phyloP scores from a whole-genome alignment of 2,888 invertebrate species.

The Drepanosiphum platanoidis region DNA sequence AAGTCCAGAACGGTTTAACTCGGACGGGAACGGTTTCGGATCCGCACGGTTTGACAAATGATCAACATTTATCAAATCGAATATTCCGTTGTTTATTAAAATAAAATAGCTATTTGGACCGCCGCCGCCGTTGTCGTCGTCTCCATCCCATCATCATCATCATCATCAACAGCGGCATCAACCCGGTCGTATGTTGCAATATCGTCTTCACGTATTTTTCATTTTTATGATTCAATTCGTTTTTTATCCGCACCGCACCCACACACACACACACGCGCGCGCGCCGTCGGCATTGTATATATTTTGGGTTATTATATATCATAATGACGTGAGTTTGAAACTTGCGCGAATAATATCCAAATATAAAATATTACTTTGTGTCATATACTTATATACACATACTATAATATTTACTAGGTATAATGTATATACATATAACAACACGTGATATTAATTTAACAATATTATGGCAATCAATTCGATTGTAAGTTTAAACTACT shows the following conservation, averaged over 20 bases:
- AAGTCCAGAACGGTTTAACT: conserved; percentile 31
- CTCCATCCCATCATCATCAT: conserved; percentile 25
- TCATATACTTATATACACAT: background rate
- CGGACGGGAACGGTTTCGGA: conserved; percentile 49
- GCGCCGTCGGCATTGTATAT: background rate
- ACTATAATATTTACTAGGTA: too few species aligned
- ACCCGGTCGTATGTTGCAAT: background rate
- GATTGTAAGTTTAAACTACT: background rate
- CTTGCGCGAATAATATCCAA: background rate
- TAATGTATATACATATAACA: background rate
- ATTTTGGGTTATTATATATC: background rate
- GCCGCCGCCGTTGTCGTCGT: background rate
- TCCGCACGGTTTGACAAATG: conserved; percentile 54
- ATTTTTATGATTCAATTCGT: conserved; percentile 56
- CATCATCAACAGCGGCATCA: conserved; percentile 54
- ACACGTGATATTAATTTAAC: background rate
- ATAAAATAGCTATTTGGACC: conserved; percentile 62
- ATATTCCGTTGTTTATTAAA: conserved; percentile 59
- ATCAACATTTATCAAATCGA: conserved; percentile 58
- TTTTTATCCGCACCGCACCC: background rate
- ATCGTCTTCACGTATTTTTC: conserved; percentile 52
- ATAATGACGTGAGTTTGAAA: background rate
- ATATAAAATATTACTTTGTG: background rate
- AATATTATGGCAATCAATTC: background rate
- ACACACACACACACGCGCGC: too few species aligned